These are phyloP conservation scores for Lipophrys pholis DNA, from an alignment of 2,113 vertebrate genomes.

Conservation along the genomic window DNA sequence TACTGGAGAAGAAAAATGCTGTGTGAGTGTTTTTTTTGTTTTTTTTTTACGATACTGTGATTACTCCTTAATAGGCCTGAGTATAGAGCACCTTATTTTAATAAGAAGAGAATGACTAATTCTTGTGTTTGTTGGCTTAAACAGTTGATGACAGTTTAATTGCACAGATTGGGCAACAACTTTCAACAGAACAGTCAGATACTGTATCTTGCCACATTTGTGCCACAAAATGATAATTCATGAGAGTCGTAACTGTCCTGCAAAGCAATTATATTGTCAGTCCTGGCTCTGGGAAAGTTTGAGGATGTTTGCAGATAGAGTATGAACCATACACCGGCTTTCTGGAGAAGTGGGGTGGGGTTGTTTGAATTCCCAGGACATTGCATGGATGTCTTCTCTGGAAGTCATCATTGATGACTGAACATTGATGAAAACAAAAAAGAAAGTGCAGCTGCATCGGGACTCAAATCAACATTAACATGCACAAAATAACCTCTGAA, in stretches of 20 bases:
- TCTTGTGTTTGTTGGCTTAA: background rate
- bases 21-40: conserved; percentile 48
- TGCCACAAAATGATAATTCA: background rate
- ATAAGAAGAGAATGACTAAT: background rate
- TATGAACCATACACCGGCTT: background rate
- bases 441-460: no score
- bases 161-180: background rate
- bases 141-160: background rate
- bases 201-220: background rate
- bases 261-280: background rate
- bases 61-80: background rate
- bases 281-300: background rate
- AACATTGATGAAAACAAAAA: no score
- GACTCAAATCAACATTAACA: no score
- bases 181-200: background rate
- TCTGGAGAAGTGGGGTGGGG: no score
- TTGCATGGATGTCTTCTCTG: background rate
- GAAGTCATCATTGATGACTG: no score
- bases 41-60: background rate
- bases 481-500: no score
- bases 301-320: background rate
- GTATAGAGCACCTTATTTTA: background rate
- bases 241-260: background rate
- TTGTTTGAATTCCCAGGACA: background rate
- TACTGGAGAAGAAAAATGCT: conserved; percentile 57